Percentiles rank a stretch among this genome's conserved stretches.
These are phyloP conservation scores for Mesocricetus auratus DNA, from an alignment of 2,113 vertebrate species.

Conservation along the genomic window DNA sequence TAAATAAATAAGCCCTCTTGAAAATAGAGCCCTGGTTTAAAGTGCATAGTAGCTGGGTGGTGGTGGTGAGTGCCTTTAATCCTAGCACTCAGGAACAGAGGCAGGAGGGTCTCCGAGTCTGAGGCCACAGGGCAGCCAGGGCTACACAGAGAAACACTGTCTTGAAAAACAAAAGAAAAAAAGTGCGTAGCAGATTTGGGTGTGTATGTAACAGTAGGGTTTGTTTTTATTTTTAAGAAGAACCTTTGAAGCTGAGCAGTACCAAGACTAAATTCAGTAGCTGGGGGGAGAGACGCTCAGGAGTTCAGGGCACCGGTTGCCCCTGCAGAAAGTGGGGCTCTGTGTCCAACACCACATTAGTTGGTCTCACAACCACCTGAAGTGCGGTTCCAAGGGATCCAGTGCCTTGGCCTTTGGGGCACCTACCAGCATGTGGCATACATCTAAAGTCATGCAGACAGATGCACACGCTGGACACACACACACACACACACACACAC, in stretches of 20 bases:
- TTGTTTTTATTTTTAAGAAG: neutral
- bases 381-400: neutral
- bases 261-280: slow-evolving; percentile 8
- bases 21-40: neutral
- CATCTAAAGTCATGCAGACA: too few relatives aligned
- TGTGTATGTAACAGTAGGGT: too few relatives aligned
- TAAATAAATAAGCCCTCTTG: slow-evolving; percentile 19
- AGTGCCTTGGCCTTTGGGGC: neutral
- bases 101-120: neutral
- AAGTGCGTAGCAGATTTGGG: neutral
- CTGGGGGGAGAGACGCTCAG: neutral
- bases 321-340: neutral
- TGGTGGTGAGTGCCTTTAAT: neutral
- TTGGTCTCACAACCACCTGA: neutral
- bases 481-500: neutral
- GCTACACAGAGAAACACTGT: neutral
- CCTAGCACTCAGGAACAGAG: neutral
- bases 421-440: neutral
- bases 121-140: neutral
- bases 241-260: slow-evolving; percentile 3
- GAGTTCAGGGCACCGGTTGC: neutral
- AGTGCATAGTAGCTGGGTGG: neutral
- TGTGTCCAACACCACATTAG: neutral
- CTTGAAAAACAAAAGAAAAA: neutral
- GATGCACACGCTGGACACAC: too few relatives aligned